Percentiles rank a stretch among this genome's conserved stretches.
Conservation (phyloP, 1,140 invertebrate genomes). For the Lasaia peninsularis region DNA sequence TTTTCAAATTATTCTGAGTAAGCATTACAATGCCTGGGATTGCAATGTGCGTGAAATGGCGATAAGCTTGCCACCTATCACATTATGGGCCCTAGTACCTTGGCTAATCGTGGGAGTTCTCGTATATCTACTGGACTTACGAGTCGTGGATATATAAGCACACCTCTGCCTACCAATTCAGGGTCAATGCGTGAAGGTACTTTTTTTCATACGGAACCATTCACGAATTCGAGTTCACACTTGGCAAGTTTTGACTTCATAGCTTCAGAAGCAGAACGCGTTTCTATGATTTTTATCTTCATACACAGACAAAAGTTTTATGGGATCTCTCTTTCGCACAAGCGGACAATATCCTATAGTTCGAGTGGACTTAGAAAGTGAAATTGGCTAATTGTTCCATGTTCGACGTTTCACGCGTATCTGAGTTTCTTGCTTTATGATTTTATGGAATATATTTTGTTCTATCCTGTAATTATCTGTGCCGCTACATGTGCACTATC, state of each 20-base stretch:
- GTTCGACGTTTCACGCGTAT: constrained; percentile 26
- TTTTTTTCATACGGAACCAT: no score
- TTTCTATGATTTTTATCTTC: constrained; percentile 11
- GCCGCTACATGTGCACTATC: constrained; percentile 7
- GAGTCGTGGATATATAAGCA: no score
- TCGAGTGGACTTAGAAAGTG: constrained; percentile 20
- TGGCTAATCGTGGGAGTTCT: no score
- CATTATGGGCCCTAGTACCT: no score
- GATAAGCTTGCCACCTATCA: no score
- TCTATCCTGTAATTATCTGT: neutral
- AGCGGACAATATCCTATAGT: neutral
- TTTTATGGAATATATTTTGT: constrained; percentile 22
- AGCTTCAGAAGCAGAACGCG: constrained; percentile 10
- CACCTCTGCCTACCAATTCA: no score
- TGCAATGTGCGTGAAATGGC: no score
- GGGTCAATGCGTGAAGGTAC: no score
- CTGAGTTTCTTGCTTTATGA: constrained; percentile 20
- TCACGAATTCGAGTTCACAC: no score
- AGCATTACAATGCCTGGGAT: no score
- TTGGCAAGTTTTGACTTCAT: constrained; percentile 11
- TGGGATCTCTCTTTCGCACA: neutral
- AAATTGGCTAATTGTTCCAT: constrained; percentile 32
- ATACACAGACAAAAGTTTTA: constrained; percentile 1
- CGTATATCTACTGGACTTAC: no score
- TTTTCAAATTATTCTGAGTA: no score